Evolutionary conservation across 2,797 vertebrate genomes (phyloP).

Genomic region (Dallia pectoralis): DNA sequence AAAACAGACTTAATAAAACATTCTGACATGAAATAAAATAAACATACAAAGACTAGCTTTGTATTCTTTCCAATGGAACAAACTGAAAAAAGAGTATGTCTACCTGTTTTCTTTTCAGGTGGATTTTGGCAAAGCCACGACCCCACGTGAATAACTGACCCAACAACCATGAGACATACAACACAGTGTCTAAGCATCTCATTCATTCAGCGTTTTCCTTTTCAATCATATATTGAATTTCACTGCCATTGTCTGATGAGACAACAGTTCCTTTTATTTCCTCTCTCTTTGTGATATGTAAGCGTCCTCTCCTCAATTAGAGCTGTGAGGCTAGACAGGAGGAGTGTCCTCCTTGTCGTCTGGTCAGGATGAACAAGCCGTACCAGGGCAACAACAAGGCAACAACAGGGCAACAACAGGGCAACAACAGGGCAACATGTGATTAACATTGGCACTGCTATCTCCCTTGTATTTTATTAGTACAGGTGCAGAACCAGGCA

Average conservation of each 20-base stretch:
- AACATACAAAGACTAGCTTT: slow-evolving; percentile 3
- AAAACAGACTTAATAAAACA: slow-evolving; percentile 6
- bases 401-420: slow-evolving; percentile 63
- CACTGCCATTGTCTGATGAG: slow-evolving; percentile 52
- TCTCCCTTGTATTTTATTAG: slow-evolving; percentile 82
- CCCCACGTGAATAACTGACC: slow-evolving; percentile 23
- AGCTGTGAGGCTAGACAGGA: slow-evolving; percentile 65
- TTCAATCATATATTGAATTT: slow-evolving; percentile 61
- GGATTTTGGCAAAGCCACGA: too few species aligned
- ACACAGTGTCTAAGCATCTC: slow-evolving; percentile 50
- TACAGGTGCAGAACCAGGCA: slow-evolving; percentile 83
- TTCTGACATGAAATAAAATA: slow-evolving; percentile 8
- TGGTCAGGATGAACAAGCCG: slow-evolving; percentile 49
- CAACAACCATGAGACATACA: slow-evolving; percentile 40
- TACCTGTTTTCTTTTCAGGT: neutral
- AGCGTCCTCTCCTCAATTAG: slow-evolving; percentile 56
- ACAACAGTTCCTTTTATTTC: slow-evolving; percentile 66
- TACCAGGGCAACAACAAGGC: slow-evolving; percentile 64
- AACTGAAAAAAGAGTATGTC: neutral
- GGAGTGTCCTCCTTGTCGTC: slow-evolving; percentile 51
- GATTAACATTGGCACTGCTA: slow-evolving; percentile 77
- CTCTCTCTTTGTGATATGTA: slow-evolving; percentile 57
- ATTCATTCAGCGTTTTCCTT: slow-evolving; percentile 55
- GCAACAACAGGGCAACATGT: slow-evolving; percentile 67
- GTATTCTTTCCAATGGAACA: neutral